Evolutionary conservation across 2,797 vertebrate genomes (phyloP).

Genomic region (Columba guinea): DNA sequence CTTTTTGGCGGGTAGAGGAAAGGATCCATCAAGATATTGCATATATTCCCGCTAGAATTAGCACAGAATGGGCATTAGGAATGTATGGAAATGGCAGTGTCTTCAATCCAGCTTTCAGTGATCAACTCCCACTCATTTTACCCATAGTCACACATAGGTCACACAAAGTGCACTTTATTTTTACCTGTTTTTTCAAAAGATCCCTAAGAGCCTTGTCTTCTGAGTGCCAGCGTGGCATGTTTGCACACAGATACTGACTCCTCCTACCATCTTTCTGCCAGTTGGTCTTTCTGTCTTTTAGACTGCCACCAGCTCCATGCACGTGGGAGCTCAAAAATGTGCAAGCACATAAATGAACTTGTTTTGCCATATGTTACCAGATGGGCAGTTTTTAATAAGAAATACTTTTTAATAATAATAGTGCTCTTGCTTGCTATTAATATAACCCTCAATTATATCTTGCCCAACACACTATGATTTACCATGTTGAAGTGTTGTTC

Average conservation of each 20-base stretch:
- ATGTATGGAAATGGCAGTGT: neutral
- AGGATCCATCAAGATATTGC: neutral
- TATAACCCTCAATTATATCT: neutral
- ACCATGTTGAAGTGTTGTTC: neutral
- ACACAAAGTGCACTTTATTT: neutral
- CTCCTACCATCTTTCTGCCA: neutral
- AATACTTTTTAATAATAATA: neutral
- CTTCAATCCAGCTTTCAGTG: neutral
- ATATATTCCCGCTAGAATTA: neutral
- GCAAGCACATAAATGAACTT: neutral
- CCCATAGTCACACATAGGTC: neutral
- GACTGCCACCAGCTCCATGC: neutral
- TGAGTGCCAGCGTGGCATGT: rapidly evolving
- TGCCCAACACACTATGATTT: neutral
- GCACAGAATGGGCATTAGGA: neutral
- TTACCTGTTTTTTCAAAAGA: neutral
- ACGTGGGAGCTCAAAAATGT: neutral
- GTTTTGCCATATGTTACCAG: neutral
- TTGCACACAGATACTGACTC: neutral
- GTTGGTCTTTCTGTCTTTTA: neutral
- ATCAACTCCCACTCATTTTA: neutral
- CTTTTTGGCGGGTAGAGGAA: neutral
- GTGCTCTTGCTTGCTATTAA: neutral
- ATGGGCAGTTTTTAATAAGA: neutral
- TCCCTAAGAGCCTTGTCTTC: neutral